Percentiles rank a stretch among this genome's conserved stretches.
Evolutionary conservation across 2,797 vertebrate species (phyloP).

Genomic region (Pempheris klunzingeri): DNA sequence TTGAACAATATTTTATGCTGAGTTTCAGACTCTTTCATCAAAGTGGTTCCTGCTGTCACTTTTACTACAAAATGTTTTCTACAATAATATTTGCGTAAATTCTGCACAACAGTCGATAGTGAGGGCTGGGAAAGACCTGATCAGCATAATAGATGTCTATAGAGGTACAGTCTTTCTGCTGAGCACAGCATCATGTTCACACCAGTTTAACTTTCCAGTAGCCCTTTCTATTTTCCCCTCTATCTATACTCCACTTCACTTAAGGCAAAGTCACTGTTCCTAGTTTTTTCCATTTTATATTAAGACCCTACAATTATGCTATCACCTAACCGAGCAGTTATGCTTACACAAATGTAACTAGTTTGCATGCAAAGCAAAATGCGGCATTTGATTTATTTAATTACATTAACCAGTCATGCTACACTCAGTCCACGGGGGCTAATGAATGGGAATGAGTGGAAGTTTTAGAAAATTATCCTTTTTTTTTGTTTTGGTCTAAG

Average conservation of each 20-base stretch:
- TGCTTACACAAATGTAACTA: not conserved
- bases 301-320: constrained; percentile 27
- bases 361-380: constrained; percentile 39
- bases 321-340: constrained; percentile 27
- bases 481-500: constrained; percentile 13
- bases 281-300: constrained; percentile 19
- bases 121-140: constrained; percentile 31
- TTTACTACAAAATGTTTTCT: constrained; percentile 25
- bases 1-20: not conserved
- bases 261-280: constrained; percentile 33
- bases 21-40: constrained; percentile 27
- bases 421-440: constrained; percentile 43
- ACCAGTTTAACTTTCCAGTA: constrained; percentile 57
- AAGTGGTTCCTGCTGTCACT: constrained; percentile 17
- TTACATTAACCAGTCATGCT: constrained; percentile 52
- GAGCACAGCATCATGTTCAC: constrained; percentile 63
- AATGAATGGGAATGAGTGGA: constrained; percentile 45
- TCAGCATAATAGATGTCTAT: constrained; percentile 59
- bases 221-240: constrained; percentile 25
- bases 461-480: constrained; percentile 26
- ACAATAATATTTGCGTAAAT: constrained; percentile 45
- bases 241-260: constrained; percentile 21
- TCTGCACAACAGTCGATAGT: constrained; percentile 41
- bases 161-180: constrained; percentile 57
- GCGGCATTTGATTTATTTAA: constrained; percentile 49